Base-by-base conservation (phyloP, 2,888 invertebrate species). In the Aleiodes alternator region DNA sequence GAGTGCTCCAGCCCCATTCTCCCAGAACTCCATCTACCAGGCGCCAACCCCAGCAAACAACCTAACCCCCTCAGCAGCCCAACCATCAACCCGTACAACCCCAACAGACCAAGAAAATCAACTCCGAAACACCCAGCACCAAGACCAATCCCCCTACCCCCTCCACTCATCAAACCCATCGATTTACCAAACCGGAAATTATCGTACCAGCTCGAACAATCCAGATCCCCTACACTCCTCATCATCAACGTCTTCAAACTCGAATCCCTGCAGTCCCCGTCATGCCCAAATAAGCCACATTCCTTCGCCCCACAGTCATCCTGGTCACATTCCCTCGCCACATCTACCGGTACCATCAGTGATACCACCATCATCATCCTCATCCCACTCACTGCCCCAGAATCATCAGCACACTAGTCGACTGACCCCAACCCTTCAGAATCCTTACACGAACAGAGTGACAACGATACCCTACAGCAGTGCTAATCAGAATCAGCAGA, bases 321-420 rank as follows among this genome's bases (percentile, higher is more conserved):
- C 86, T 79, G 82, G 84, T 76, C 86, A 86, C 83, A 85, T 87
- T 84, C 86, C 88, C 72, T 82, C 87, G 71, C 83, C 85, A 50
- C 87, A 86, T 82, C 79, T 83, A 73, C 80, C 84, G 31, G 76
- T 70, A 29, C 75, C 75, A n/a, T 68, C 80, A 11, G 77, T 75
- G 8, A 76, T 80, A 61, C 81, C 77, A 57, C 74, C 57, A 9
- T 72, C 74, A 12, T 43, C 69, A 4, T 73, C 78, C 5, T 71
- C 77, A 6, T 64, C 76, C 57, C 73, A 81, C 0, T 66, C 82
- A 50, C 68, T 78, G n/a, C 82, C 82, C 64, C 85, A 84, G 53
- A 82, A 86, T 9, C 83, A 86, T 14, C 87, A 85, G 75, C 83
- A 84, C 80, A 82, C 85, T 81, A 83, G 83, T 84, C 86, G 85